Base-by-base conservation (phyloP, 2,888 invertebrate genomes). In the Torymus texanus region DNA sequence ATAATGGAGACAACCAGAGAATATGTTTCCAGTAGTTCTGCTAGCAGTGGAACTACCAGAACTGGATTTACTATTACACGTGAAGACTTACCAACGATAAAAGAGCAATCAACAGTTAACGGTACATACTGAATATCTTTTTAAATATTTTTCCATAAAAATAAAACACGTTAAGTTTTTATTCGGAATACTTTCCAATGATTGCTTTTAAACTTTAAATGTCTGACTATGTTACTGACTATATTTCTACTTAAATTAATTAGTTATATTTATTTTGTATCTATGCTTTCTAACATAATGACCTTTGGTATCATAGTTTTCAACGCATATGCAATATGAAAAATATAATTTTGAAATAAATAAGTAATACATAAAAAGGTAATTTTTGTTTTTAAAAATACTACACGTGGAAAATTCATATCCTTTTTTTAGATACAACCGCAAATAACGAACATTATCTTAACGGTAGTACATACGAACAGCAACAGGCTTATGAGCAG, bases 1-100 rank as follows among this genome's bases (percentile, higher is more conserved):
- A 93, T 94, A 81, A 92, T 93, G 91, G 94, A 93, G 89, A 92
- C 93, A 14, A 93, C 94, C 1, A 91, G 93, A 85, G 94, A 94
- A 86, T 93, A 92, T 84, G 92, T 92, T 91, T 93, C 91, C 29
- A 91, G 86, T 51, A 89, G 88, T 81, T 89, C 89, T 16, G 84
- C 86, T 14, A 88, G 88, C 61, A 87, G 87, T 75, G 85, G 87
- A 70, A 86, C 85, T 18, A 83, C 86, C 4, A 86, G 84, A 61
- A 84, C 85, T 58, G 88, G 85, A 21, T 89, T 88, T 63, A 86
- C 87, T 21, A 82, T 88, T 29, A 85, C 86, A 2, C 86, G 86
- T 2, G 89, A 89, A 59, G 89, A 89, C 58, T 79, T 87, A 67
- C 79, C 84, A 70, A 85, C 86, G 62, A 88, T 89, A 71, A 87